These are phyloP conservation scores for Python bivittatus DNA, from an alignment of 2,113 vertebrate species.

Conservation along the genomic window DNA sequence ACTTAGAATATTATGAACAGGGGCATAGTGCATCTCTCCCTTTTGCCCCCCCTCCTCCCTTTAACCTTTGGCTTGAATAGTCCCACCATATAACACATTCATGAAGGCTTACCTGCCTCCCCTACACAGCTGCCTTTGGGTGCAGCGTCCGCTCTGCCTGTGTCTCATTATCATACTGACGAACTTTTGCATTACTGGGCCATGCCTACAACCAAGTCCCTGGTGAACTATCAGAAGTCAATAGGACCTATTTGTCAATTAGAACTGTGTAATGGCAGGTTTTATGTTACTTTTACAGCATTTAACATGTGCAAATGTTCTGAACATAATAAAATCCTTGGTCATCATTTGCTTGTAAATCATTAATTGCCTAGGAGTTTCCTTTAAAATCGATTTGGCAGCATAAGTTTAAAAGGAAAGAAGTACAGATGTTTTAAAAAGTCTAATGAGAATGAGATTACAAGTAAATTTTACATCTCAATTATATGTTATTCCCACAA, in stretches of 20 bases:
- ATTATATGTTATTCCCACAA: slow-evolving; percentile 67
- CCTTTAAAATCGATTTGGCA: slow-evolving; percentile 54
- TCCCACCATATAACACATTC: not conserved
- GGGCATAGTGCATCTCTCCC: not conserved
- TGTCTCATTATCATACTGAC: not conserved
- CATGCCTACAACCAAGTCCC: not conserved
- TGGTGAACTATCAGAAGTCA: not conserved
- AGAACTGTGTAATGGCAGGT: slow-evolving; percentile 58
- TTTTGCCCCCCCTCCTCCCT: not conserved
- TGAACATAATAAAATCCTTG: slow-evolving; percentile 71
- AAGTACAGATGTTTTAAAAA: slow-evolving; percentile 47
- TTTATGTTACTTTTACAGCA: slow-evolving; percentile 60
- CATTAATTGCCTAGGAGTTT: slow-evolving; percentile 66
- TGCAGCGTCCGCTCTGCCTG: not conserved
- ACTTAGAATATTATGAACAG: not conserved
- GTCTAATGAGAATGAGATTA: slow-evolving; percentile 58
- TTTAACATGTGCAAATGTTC: slow-evolving; percentile 68
- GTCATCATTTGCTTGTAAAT: slow-evolving; percentile 69
- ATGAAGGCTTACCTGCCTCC: not conserved
- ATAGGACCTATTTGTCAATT: slow-evolving; percentile 40
- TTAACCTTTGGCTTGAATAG: not conserved
- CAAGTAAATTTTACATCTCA: slow-evolving; percentile 65
- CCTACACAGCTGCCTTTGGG: not conserved
- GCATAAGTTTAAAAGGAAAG: slow-evolving; percentile 48
- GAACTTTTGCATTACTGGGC: not conserved